Conservation (phyloP, 2,113 vertebrate genomes). For the Emberiza fucata region DNA sequence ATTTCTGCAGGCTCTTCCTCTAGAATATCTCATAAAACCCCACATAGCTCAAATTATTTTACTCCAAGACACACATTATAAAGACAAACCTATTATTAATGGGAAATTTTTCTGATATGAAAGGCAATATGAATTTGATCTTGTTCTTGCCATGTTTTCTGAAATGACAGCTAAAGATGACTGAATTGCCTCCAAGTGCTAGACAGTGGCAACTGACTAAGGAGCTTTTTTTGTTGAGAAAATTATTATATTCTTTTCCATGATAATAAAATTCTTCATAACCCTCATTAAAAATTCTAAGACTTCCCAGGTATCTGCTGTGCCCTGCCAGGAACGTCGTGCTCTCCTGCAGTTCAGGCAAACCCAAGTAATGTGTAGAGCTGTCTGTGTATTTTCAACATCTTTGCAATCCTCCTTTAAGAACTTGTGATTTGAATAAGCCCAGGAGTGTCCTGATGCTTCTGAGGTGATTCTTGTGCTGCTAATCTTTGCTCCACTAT, state of each 20-base stretch:
- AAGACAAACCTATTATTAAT: conserved; percentile 35
- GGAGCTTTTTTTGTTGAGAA: background rate
- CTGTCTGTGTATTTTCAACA: background rate
- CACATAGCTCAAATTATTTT: background rate
- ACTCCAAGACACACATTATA: background rate
- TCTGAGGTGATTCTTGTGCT: conserved; percentile 24
- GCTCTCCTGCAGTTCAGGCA: background rate
- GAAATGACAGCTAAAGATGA: background rate
- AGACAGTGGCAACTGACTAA: background rate
- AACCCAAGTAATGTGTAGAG: background rate
- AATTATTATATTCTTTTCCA: background rate
- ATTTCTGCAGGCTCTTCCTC: background rate
- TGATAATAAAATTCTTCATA: conserved; percentile 5
- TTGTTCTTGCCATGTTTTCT: background rate
- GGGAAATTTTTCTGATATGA: background rate
- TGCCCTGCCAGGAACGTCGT: background rate
- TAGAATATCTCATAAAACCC: background rate
- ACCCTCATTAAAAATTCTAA: conserved; percentile 21
- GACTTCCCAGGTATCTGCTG: background rate
- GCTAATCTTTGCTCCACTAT: conserved; percentile 50
- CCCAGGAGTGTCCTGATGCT: conserved; percentile 23
- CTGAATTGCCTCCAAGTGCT: background rate
- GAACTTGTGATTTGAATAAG: conserved; percentile 25
- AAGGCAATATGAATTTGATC: background rate
- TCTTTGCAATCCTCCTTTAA: conserved; percentile 2